Evolutionary conservation across 2,113 vertebrate genomes (phyloP).

Genomic region (Leptocoma aspasia): DNA sequence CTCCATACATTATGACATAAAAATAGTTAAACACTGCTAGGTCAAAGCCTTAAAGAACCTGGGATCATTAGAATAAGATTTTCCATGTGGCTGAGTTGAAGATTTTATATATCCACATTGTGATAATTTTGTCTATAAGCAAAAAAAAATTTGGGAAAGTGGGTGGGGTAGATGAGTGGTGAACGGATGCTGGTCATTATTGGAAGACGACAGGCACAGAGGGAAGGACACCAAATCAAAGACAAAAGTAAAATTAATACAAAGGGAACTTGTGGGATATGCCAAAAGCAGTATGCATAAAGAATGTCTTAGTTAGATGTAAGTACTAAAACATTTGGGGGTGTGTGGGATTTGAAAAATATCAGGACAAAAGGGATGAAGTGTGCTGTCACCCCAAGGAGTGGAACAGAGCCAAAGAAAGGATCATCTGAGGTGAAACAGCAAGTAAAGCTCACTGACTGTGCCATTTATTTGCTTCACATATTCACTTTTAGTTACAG

Average conservation of each 20-base stretch:
- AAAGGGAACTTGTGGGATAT: background rate
- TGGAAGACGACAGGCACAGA: background rate
- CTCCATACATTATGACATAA: background rate
- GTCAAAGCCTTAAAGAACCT: background rate
- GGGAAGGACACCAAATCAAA: background rate
- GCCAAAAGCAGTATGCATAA: background rate
- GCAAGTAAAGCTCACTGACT: constrained; percentile 5
- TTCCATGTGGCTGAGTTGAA: background rate
- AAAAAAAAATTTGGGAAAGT: background rate
- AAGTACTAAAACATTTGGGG: background rate
- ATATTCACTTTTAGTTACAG: constrained; percentile 24
- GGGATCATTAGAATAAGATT: background rate
- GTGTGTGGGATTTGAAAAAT: background rate
- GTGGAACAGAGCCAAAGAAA: constrained; percentile 6
- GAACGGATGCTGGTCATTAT: background rate
- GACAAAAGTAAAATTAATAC: background rate
- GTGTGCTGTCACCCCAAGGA: background rate
- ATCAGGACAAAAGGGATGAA: background rate
- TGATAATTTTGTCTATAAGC: background rate
- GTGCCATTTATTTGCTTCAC: constrained; percentile 21
- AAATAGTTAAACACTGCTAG: background rate
- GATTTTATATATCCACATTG: background rate
- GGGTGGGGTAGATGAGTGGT: background rate
- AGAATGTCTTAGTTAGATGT: background rate
- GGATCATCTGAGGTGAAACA: constrained; percentile 31